phyloP scores from a whole-genome alignment of 1,140 invertebrate species.

The Melipona quadrifasciata region DNA sequence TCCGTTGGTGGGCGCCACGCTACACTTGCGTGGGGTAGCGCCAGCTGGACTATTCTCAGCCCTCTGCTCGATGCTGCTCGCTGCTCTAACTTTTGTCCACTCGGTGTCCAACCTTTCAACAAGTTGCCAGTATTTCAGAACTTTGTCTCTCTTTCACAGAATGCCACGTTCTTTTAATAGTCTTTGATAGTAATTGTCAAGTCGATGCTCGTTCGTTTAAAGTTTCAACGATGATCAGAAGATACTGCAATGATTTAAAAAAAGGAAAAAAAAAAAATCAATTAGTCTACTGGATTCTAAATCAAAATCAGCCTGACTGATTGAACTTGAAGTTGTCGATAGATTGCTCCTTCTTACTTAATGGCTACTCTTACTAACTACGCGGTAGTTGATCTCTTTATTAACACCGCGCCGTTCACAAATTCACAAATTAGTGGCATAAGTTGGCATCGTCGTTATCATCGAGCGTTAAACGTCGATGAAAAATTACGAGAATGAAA shows the following conservation, averaged over 20 bases:
- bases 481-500: conserved; percentile 16
- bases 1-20: conserved; percentile 72
- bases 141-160: too few relatives aligned
- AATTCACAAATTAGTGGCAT: too few relatives aligned
- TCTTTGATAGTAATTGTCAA: background rate
- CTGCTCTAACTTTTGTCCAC: background rate
- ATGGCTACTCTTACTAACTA: background rate
- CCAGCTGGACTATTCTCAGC: conserved; percentile 9
- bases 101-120: background rate
- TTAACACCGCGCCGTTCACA: background rate
- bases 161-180: background rate
- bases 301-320: background rate
- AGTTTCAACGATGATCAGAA: background rate
- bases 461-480: background rate
- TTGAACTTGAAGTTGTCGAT: background rate
- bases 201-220: background rate
- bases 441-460: too few relatives aligned
- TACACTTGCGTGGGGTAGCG: background rate
- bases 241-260: background rate
- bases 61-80: background rate
- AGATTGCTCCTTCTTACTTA: background rate
- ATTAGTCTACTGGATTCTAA: background rate
- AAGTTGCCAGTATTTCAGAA: background rate
- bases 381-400: background rate
- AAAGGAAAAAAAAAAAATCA: too few relatives aligned